These are phyloP conservation scores for Griposia aprilina DNA, from an alignment of 2,888 invertebrate genomes.

Conservation along the genomic window DNA sequence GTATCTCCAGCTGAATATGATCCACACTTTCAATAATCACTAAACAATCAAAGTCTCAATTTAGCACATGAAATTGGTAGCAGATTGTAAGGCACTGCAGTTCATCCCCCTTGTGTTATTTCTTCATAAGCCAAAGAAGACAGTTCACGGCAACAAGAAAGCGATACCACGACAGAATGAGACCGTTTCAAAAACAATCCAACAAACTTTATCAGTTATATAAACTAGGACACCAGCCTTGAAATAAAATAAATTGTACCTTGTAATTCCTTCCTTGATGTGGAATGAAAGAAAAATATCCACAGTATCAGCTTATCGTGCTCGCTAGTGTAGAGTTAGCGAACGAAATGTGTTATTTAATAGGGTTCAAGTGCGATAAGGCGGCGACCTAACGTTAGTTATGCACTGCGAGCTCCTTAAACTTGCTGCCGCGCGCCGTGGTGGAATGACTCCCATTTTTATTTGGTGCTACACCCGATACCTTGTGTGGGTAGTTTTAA, in stretches of 20 bases:
- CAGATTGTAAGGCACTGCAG: neutral
- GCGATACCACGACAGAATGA: slow-evolving; percentile 4
- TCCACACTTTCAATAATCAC: neutral
- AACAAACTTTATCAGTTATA: slow-evolving; percentile 50
- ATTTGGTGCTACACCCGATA: slow-evolving; percentile 45
- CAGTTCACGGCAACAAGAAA: slow-evolving; percentile 14
- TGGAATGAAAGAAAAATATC: slow-evolving; percentile 66
- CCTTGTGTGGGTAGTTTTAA: slow-evolving; percentile 23
- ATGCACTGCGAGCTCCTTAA: slow-evolving; percentile 57
- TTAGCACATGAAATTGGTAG: neutral
- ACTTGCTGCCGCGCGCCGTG: slow-evolving; percentile 25
- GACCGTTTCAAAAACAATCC: slow-evolving; percentile 50
- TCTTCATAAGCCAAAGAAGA: neutral
- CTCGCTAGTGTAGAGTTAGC: slow-evolving; percentile 55
- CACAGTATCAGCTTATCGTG: slow-evolving; percentile 60
- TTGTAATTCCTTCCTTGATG: slow-evolving; percentile 59
- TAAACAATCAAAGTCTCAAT: neutral
- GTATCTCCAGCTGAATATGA: neutral
- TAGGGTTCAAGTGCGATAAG: slow-evolving; percentile 65
- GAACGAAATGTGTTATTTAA: slow-evolving; percentile 66
- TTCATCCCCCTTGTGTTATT: neutral
- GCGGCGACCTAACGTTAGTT: slow-evolving; percentile 61
- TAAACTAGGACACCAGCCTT: slow-evolving; percentile 35
- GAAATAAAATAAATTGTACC: slow-evolving; percentile 55
- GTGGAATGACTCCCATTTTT: slow-evolving; percentile 53